Conservation (phyloP, 2,797 vertebrate species). For the Rhabdomys pumilio region DNA sequence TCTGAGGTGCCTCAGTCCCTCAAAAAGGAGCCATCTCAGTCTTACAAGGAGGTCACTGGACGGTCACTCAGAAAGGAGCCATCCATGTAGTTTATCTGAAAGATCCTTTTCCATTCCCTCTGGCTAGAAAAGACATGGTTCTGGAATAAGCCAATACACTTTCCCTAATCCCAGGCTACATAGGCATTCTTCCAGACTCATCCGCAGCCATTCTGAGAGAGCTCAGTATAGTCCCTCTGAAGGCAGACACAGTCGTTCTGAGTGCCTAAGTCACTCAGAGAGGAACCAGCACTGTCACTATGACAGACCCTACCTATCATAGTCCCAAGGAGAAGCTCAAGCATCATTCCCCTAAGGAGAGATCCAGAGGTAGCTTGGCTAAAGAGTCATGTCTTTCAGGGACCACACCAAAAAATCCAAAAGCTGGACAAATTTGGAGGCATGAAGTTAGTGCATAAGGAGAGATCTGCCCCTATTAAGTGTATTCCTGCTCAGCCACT, state of each 20-base stretch:
- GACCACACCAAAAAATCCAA: neutral
- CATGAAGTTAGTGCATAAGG: neutral
- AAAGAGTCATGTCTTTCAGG: neutral
- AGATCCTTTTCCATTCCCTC: too few species aligned
- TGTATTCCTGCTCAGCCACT: neutral
- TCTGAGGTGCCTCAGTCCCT: neutral
- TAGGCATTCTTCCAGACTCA: neutral
- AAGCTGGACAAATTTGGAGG: constrained; percentile 16
- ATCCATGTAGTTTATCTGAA: too few species aligned
- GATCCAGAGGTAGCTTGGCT: neutral
- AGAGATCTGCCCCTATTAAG: neutral
- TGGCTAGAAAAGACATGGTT: too few species aligned
- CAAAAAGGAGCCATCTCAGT: neutral
- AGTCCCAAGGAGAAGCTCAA: neutral
- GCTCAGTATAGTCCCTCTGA: neutral
- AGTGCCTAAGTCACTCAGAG: fast-evolving
- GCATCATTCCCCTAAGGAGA: neutral
- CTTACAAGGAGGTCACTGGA: neutral
- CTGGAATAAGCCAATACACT: neutral
- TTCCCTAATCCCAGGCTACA: neutral
- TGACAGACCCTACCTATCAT: fast-evolving
- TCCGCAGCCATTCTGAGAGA: too few species aligned
- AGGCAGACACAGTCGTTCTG: neutral
- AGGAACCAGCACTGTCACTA: neutral
- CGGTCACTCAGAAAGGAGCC: neutral